Evolutionary conservation across 2,113 vertebrate genomes (phyloP), one percentile per base, ranked within the genome.

Genomic region (Rhynchomys soricoides): DNA sequence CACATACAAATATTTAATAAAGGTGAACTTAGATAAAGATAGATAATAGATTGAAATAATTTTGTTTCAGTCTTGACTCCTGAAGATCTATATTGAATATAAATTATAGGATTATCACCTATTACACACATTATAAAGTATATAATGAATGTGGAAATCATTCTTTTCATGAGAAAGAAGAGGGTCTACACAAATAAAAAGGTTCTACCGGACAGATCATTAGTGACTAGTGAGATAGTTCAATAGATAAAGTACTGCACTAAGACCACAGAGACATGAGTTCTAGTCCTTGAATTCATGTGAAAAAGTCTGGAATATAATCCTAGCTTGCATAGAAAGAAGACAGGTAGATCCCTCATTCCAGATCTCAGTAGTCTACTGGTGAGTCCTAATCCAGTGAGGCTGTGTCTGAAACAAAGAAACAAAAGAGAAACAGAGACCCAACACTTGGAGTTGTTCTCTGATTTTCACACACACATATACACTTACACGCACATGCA

Each of bases 271-370:
- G 55, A 55, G 52, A 43, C 34, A 5, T 59, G 37, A 59, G 11
- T 59, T 40, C 55, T 40, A 40, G 1, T 16, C 3, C 11, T 2
- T 59, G 22, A 40, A 82, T 26, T 11, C 55, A 59, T 82, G 21
- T 29, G 21, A 8, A 82, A 26, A 40, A 8, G 19, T 81, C 50
- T 55, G 11, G 34, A 57, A 24, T 29, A 50, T n/a, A 81, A 40
- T 57, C 1, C 11, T 24, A 82, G 12, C 50, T 15, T 81, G 9
- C 11, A 13, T 22, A n/a, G 2, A 40, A 13, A 40, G 37, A 59
- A 57, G 24, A 43, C 11, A 9, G 13, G 37, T 62, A 1, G n/a
- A 43, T 59, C 13, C 0, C 55, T 29, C 3, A 1, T 15, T 2
- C n/a, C 26, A 15, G 7, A 3, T 83, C 24, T 40, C 6, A 59